Conservation (phyloP, 2,113 vertebrate species). For the Ophthalmolycus amberensis region DNA sequence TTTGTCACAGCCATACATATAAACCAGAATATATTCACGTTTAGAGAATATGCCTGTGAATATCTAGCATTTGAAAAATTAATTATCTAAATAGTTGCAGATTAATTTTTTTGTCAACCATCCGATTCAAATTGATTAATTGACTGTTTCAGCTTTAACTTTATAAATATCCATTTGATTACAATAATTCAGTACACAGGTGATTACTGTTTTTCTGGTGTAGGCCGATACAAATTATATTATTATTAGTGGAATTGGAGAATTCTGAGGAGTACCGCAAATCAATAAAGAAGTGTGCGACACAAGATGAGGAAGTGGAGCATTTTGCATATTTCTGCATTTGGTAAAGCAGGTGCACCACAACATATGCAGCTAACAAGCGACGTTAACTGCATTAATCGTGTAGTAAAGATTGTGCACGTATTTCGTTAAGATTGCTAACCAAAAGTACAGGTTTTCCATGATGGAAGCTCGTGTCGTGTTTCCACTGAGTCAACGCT, state of each 20-base stretch:
- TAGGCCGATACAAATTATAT: neutral
- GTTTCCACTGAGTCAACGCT: slow-evolving; percentile 5
- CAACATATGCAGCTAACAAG: slow-evolving; percentile 35
- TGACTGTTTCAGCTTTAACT: neutral
- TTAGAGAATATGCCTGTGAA: neutral
- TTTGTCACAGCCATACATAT: neutral
- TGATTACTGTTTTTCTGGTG: neutral
- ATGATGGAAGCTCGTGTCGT: neutral
- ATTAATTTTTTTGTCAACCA: neutral
- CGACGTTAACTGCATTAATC: neutral
- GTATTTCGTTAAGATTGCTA: neutral
- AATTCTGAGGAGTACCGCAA: neutral
- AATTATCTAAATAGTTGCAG: neutral
- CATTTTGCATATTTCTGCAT: slow-evolving; percentile 8
- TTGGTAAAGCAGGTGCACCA: slow-evolving; percentile 48
- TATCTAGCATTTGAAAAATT: neutral
- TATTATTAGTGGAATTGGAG: too few species aligned
- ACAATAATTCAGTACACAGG: too few species aligned
- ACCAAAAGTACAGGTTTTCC: neutral
- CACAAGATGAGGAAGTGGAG: slow-evolving; percentile 21
- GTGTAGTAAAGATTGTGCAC: rapidly evolving
- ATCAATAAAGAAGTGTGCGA: neutral
- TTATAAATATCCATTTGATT: neutral
- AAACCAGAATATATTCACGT: neutral
- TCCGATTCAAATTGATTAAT: neutral